phyloP scores from a whole-genome alignment of 2,113 vertebrate genomes.

The Carassius gibelio region DNA sequence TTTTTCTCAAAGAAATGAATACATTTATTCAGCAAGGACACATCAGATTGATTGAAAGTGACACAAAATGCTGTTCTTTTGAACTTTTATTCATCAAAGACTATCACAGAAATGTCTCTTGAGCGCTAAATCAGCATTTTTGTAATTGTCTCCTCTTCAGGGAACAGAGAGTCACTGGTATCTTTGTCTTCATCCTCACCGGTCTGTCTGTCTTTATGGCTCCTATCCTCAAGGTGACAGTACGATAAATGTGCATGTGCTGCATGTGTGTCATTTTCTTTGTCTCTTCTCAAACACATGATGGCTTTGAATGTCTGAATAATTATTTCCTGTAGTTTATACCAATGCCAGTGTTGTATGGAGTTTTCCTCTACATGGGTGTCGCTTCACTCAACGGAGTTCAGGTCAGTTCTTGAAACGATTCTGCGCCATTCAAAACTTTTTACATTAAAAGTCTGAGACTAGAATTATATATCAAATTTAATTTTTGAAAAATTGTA shows the following conservation, averaged over 20 bases:
- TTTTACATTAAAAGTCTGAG: not conserved
- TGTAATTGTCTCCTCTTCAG: slow-evolving; percentile 73
- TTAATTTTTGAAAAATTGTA: too few species aligned
- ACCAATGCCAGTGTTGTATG: slow-evolving; percentile 80
- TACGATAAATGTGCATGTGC: too few species aligned
- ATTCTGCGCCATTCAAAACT: not conserved
- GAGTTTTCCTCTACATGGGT: slow-evolving; percentile 82
- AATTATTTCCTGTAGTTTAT: slow-evolving; percentile 68
- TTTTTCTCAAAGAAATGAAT: not conserved
- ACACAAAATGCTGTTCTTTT: not conserved
- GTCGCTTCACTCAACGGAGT: slow-evolving; percentile 80
- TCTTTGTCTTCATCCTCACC: slow-evolving; percentile 91
- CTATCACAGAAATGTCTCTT: not conserved
- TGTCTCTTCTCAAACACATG: not conserved
- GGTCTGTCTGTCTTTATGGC: slow-evolving; percentile 98
- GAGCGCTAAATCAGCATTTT: not conserved
- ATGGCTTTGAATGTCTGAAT: not conserved
- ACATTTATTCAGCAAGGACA: not conserved
- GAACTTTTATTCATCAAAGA: not conserved
- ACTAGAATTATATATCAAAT: not conserved
- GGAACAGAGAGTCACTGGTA: slow-evolving; percentile 93
- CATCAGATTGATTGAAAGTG: not conserved
- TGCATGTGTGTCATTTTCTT: not conserved
- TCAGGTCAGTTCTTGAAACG: slow-evolving; percentile 66
- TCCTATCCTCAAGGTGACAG: slow-evolving; percentile 90